Percentiles rank a stretch among this genome's conserved stretches.
Conservation (phyloP, 2,113 vertebrate species). For the Carollia perspicillata region DNA sequence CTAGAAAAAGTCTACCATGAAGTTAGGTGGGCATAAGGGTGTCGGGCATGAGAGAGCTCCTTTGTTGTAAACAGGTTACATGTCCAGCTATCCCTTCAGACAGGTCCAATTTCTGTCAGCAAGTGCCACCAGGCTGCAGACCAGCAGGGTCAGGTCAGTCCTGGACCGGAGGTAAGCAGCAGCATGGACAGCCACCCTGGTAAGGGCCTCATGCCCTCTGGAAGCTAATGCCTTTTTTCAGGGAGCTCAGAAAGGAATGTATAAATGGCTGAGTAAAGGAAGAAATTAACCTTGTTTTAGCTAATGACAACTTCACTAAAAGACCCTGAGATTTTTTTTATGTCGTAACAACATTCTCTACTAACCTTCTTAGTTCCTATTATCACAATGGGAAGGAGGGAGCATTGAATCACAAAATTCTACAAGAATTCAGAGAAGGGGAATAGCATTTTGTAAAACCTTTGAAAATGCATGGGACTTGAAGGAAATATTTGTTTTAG, state of each 20-base stretch:
- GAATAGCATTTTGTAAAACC: background rate
- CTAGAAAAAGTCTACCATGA: slow-evolving; percentile 87
- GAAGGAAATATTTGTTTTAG: background rate
- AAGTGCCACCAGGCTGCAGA: background rate
- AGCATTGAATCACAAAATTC: background rate
- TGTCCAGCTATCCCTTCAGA: slow-evolving; percentile 17
- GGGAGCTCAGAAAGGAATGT: background rate
- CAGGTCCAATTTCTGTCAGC: background rate
- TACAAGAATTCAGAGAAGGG: background rate
- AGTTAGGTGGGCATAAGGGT: slow-evolving; percentile 74
- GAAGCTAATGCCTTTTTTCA: background rate
- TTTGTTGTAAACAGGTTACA: slow-evolving; percentile 71
- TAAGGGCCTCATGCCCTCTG: background rate
- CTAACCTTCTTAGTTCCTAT: background rate
- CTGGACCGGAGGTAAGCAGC: background rate
- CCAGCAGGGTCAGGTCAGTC: background rate
- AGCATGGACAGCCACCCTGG: background rate
- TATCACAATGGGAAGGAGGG: background rate
- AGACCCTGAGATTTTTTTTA: background rate
- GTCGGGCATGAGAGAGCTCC: slow-evolving; percentile 71
- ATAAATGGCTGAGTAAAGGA: background rate
- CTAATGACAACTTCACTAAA: background rate
- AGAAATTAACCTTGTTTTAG: background rate
- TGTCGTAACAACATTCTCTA: background rate
- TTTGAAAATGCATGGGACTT: background rate